These are phyloP conservation scores for Dicentrarchus labrax DNA, from an alignment of 2,113 vertebrate species.

Conservation along the genomic window DNA sequence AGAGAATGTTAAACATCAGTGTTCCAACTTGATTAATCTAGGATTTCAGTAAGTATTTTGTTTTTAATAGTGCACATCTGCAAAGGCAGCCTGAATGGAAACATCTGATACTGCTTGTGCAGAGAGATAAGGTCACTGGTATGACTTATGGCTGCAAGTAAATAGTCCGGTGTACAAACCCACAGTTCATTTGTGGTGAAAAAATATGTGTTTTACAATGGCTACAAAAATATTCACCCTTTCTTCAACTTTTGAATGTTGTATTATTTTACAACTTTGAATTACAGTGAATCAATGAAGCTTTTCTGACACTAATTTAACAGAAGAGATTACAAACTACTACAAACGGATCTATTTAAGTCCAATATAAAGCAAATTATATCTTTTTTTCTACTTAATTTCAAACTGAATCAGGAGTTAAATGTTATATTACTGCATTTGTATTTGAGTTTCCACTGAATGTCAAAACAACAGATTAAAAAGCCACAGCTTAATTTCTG, in stretches of 20 bases:
- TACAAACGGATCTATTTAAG: background rate
- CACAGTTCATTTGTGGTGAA: background rate
- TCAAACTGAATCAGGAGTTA: background rate
- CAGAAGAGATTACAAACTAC: background rate
- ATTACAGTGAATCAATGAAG: background rate
- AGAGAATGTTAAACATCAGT: conserved; percentile 27
- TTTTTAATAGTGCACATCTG: conserved; percentile 41
- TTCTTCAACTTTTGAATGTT: background rate
- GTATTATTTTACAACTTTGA: background rate
- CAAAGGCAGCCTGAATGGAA: conserved; percentile 33
- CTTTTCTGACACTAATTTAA: background rate
- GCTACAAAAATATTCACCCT: background rate
- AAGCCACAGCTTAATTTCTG: background rate
- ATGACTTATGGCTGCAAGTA: conserved; percentile 14
- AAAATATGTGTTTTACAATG: background rate
- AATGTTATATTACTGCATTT: background rate
- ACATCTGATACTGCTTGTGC: background rate
- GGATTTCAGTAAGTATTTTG: conserved; percentile 8
- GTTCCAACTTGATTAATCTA: conserved; percentile 25
- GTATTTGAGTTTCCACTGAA: background rate
- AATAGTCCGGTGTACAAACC: background rate
- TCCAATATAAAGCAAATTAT: background rate
- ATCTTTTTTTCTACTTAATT: background rate
- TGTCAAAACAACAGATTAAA: background rate
- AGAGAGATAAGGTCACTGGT: background rate